These are phyloP conservation scores for Heliconius hermathena DNA, from an alignment of 1,140 invertebrate genomes.

Conservation along the genomic window DNA sequence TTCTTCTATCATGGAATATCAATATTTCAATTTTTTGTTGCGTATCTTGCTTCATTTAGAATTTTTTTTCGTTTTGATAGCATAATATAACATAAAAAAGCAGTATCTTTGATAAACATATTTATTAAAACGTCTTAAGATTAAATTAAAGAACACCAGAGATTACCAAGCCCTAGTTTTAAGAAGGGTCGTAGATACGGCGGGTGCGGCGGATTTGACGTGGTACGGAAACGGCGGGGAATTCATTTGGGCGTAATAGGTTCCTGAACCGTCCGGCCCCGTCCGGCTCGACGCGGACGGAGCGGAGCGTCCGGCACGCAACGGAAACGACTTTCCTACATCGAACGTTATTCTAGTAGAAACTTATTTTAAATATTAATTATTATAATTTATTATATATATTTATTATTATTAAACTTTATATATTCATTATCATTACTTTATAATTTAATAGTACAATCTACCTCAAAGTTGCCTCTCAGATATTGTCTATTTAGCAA, in stretches of 20 bases:
- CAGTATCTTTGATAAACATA: not conserved
- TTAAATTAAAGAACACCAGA: not conserved
- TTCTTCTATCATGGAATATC: not conserved
- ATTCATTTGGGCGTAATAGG: conserved; percentile 82
- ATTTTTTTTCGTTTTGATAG: too few relatives aligned
- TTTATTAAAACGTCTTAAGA: not conserved
- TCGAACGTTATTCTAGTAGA: conserved; percentile 19
- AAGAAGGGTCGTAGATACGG: conserved; percentile 33
- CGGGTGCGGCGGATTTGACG: conserved; percentile 71
- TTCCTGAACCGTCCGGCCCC: conserved; percentile 72
- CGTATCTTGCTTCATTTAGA: too few relatives aligned
- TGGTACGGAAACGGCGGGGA: conserved; percentile 76
- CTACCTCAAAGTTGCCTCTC: too few relatives aligned
- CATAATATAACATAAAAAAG: too few relatives aligned
- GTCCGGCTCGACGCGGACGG: conserved; percentile 55
- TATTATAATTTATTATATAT: not conserved
- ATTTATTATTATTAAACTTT: too few relatives aligned
- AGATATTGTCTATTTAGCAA: too few relatives aligned
- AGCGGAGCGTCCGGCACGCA: conserved; percentile 69
- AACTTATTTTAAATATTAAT: not conserved
- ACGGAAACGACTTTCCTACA: conserved; percentile 57
- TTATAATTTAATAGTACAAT: too few relatives aligned
- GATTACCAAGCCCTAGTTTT: not conserved
- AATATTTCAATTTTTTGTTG: too few relatives aligned
- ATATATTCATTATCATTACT: too few relatives aligned